Percentiles rank a stretch among this genome's conserved stretches.
phyloP scores from a whole-genome alignment of 2,797 vertebrate species.

The Rhadinocentrus ornatus region DNA sequence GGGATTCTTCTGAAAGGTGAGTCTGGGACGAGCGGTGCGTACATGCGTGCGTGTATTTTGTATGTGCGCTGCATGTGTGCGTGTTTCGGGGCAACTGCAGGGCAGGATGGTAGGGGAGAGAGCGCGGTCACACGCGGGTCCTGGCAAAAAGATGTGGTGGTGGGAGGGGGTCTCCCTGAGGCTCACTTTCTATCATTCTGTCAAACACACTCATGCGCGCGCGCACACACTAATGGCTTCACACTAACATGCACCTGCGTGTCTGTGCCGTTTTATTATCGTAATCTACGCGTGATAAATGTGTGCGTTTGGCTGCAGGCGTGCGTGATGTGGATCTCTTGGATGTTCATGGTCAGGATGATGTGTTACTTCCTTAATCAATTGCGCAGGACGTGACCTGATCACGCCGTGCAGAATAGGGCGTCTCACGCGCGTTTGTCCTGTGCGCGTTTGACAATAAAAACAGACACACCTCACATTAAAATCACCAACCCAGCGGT shows the following conservation, averaged over 20 bases:
- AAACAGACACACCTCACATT: conserved; percentile 67
- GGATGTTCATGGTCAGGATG: conserved; percentile 34
- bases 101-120: conserved; percentile 37
- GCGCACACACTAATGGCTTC: background rate
- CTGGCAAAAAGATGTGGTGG: conserved; percentile 2
- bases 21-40: conserved; percentile 37
- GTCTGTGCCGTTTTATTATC: conserved; percentile 4
- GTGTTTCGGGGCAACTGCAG: conserved; percentile 36
- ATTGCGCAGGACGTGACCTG: conserved; percentile 15
- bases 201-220: background rate
- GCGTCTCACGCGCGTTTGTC: conserved; percentile 15
- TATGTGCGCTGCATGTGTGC: conserved; percentile 5
- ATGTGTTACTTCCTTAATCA: conserved; percentile 16
- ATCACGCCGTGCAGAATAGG: background rate
- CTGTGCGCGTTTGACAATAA: conserved; percentile 15
- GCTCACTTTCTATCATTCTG: background rate
- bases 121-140: conserved; percentile 51
- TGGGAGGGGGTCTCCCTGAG: background rate
- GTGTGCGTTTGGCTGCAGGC: conserved; percentile 20
- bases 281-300: conserved; percentile 6
- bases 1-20: conserved; percentile 82
- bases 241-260: conserved; percentile 18
- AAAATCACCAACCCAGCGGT: conserved; percentile 35
- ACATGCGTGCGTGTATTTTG: conserved; percentile 4
- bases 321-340: conserved; percentile 19